Evolutionary conservation across 2,797 vertebrate species (phyloP).

Genomic region (Setipinna tenuifilis): DNA sequence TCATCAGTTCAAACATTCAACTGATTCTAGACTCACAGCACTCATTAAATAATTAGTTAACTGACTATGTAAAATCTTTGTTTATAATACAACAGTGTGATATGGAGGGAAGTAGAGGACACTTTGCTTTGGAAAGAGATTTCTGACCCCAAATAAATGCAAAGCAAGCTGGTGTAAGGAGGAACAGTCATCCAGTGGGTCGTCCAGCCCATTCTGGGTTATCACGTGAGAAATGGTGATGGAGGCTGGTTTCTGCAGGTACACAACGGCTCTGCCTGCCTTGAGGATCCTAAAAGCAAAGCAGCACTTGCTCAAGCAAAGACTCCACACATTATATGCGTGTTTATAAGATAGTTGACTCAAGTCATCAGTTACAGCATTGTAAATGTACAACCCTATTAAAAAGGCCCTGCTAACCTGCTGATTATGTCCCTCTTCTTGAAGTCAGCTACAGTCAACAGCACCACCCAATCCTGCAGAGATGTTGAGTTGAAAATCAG

Average conservation of each 20-base stretch:
- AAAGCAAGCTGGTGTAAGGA: conserved; percentile 81
- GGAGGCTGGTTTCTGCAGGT: conserved; percentile 53
- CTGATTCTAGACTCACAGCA: no score
- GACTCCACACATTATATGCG: not conserved
- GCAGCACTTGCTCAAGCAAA: not conserved
- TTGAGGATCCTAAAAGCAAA: conserved; percentile 68
- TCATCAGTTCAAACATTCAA: not conserved
- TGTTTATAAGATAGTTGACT: not conserved
- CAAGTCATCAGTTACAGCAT: not conserved
- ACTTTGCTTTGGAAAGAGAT: not conserved
- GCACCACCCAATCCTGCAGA: conserved; percentile 84
- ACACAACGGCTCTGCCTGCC: conserved; percentile 73
- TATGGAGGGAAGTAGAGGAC: not conserved
- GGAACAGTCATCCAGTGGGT: conserved; percentile 65
- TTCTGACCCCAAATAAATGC: conserved; percentile 89
- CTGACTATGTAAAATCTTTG: not conserved
- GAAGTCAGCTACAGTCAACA: conserved; percentile 77
- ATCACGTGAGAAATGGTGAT: conserved; percentile 73
- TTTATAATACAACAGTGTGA: not conserved
- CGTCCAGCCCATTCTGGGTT: conserved; percentile 63
- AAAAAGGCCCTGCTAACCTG: conserved; percentile 74
- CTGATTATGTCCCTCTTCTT: conserved; percentile 78
- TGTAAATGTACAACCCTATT: not conserved
- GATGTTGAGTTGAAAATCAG: not conserved
- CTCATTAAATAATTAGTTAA: no score